These are phyloP conservation scores for Astropecten irregularis DNA, from an alignment of 53 echinoderm and acorn worm species.

Conservation along the genomic window DNA sequence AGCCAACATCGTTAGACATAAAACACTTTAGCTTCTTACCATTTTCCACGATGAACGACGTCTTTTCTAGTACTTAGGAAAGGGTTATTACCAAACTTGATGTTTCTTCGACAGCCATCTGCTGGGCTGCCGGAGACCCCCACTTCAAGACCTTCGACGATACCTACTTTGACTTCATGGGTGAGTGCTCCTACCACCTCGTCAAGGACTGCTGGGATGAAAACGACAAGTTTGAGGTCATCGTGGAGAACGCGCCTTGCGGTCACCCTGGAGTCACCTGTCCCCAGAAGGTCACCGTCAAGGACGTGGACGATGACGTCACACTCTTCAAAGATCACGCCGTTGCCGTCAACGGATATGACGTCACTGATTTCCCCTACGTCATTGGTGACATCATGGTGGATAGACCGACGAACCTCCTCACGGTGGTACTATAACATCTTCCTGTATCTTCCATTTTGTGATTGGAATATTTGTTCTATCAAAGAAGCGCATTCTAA, in stretches of 20 bases:
- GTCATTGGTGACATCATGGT: slow-evolving; percentile 57
- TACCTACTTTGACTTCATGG: slow-evolving; percentile 67
- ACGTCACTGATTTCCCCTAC: slow-evolving; percentile 61
- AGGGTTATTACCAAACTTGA: too few relatives aligned
- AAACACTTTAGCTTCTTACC: too few relatives aligned
- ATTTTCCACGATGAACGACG: too few relatives aligned
- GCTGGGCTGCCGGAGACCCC: slow-evolving; percentile 69
- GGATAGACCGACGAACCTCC: slow-evolving; percentile 64
- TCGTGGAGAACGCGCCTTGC: slow-evolving; percentile 54
- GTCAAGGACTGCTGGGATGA: slow-evolving; percentile 59
- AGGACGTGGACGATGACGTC: slow-evolving; percentile 52
- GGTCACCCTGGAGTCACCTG: slow-evolving; percentile 68
- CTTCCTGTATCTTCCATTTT: too few relatives aligned
- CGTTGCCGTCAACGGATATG: slow-evolving; percentile 62
- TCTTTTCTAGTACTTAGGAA: too few relatives aligned
- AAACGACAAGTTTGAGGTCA: slow-evolving; percentile 44
- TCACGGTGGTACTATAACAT: slow-evolving; percentile 69
- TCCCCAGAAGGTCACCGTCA: slow-evolving; percentile 68
- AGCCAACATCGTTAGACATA: too few relatives aligned
- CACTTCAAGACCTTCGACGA: slow-evolving; percentile 80
- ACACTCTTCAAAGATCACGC: slow-evolving; percentile 54
- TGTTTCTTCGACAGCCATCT: too few relatives aligned
- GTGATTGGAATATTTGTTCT: too few relatives aligned
- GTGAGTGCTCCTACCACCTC: slow-evolving; percentile 64
- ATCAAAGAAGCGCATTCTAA: too few relatives aligned